Conservation (phyloP, 1,140 invertebrate genomes). For the Rhynchophorus ferrugineus region DNA sequence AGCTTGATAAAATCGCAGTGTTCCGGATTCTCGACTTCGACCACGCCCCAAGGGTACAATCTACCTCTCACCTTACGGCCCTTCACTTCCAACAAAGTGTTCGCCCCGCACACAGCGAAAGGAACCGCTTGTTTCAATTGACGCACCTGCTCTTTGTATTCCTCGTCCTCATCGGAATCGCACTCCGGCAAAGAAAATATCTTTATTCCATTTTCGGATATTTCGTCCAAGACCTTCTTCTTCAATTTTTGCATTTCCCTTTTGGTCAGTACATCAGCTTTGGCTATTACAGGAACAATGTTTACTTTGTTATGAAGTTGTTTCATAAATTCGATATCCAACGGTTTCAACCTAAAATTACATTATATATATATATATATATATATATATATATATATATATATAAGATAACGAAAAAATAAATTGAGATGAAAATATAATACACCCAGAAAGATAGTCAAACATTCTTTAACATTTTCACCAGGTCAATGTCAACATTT, state of each 20-base stretch:
- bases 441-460: too few species aligned
- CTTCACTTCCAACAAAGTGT: slow-evolving; percentile 82
- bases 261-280: slow-evolving; percentile 95
- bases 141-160: slow-evolving; percentile 89
- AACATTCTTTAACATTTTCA: too few species aligned
- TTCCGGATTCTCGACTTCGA: slow-evolving; percentile 98
- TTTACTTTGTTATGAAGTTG: slow-evolving; percentile 97
- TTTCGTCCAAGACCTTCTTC: slow-evolving; percentile 78
- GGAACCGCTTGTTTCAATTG: slow-evolving; percentile 90
- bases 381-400: not conserved
- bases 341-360: slow-evolving; percentile 59
- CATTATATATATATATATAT: not conserved
- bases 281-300: slow-evolving; percentile 98
- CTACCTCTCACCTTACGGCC: slow-evolving; percentile 84
- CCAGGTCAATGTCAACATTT: too few species aligned
- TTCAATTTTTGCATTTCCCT: slow-evolving; percentile 88
- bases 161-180: slow-evolving; percentile 90
- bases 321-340: slow-evolving; percentile 99
- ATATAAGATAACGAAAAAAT: too few species aligned
- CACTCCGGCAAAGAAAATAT: slow-evolving; percentile 96
- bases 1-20: slow-evolving; percentile 99
- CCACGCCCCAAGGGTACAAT: slow-evolving; percentile 96
- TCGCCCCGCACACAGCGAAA: slow-evolving; percentile 98
- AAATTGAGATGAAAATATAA: too few species aligned
- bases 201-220: slow-evolving; percentile 73